Evolutionary conservation across 64 coral and sea anemone genomes (phyloP).

Genomic region (Cladopsammia gracilis): DNA sequence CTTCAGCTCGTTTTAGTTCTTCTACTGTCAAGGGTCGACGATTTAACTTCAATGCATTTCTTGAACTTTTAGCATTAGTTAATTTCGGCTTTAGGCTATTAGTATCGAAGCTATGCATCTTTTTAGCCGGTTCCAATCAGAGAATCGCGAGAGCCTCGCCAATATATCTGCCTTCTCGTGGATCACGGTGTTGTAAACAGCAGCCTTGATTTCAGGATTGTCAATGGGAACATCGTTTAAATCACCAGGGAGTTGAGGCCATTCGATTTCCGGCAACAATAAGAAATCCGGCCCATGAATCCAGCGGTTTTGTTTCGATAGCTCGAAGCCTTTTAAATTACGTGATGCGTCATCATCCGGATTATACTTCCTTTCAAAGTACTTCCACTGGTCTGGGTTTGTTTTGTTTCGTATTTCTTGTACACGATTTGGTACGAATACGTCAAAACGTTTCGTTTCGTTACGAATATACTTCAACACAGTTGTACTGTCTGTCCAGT

Average conservation of each 20-base stretch:
- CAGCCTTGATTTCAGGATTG: slow-evolving; percentile 6
- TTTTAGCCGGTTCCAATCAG: slow-evolving; percentile 39
- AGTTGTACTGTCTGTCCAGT: slow-evolving; percentile 65
- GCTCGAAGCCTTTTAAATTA: neutral
- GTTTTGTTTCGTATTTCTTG: slow-evolving; percentile 39
- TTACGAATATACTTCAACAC: slow-evolving; percentile 54
- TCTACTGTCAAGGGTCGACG: slow-evolving; percentile 13
- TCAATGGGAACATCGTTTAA: neutral
- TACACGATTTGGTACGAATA: slow-evolving; percentile 44
- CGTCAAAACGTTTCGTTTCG: slow-evolving; percentile 22
- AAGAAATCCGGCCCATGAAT: slow-evolving; percentile 50
- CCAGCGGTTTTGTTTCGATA: slow-evolving; percentile 33
- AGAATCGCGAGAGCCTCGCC: neutral
- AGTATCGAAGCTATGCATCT: slow-evolving; percentile 22
- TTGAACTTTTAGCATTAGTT: slow-evolving; percentile 1
- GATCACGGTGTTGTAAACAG: neutral
- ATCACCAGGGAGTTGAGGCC: neutral
- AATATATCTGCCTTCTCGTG: slow-evolving; percentile 1
- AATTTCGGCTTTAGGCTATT: neutral
- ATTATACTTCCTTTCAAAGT: slow-evolving; percentile 1
- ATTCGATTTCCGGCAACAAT: slow-evolving; percentile 1
- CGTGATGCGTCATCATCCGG: slow-evolving; percentile 38
- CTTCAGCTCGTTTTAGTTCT: slow-evolving; percentile 54
- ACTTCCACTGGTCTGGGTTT: slow-evolving; percentile 22
- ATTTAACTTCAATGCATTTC: slow-evolving; percentile 15